Conservation (phyloP, 2,797 vertebrate genomes). For the Carduelis carduelis region DNA sequence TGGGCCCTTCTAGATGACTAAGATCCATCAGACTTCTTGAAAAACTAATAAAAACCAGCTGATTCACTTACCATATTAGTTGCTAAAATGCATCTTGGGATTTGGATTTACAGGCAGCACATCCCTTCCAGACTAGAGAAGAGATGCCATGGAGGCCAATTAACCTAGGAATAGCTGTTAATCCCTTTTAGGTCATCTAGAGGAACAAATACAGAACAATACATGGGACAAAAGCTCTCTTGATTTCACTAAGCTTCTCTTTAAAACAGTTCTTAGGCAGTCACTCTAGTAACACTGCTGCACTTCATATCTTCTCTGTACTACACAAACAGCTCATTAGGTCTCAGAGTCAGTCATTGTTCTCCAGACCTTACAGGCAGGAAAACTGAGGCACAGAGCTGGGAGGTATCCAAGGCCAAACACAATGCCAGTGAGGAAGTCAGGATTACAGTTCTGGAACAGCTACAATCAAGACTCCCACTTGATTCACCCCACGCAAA, state of each 20-base stretch:
- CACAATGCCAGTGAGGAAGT: not conserved
- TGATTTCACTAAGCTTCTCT: not conserved
- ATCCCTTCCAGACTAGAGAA: not conserved
- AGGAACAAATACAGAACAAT: not conserved
- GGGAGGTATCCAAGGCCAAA: not conserved
- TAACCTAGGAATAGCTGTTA: slow-evolving; percentile 3
- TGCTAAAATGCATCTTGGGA: not conserved
- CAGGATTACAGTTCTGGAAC: not conserved
- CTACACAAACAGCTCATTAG: not conserved
- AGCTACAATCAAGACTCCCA: not conserved
- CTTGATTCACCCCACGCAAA: not conserved
- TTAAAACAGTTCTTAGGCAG: not conserved
- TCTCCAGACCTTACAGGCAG: not conserved
- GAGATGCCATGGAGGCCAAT: not conserved
- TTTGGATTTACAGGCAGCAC: not conserved
- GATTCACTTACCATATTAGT: not conserved
- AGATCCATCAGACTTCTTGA: not conserved
- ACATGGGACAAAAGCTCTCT: not conserved
- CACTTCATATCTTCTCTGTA: not conserved
- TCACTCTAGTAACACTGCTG: not conserved
- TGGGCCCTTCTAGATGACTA: not conserved
- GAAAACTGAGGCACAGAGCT: not conserved
- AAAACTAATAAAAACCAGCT: not conserved
- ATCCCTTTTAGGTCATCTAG: not conserved
- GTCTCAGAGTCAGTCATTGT: not conserved